A percentile compares a stretch with the other conserved stretches of the same genome.
These are phyloP conservation scores for Tapera naevia DNA, from an alignment of 2,797 vertebrate genomes.

Conservation along the genomic window DNA sequence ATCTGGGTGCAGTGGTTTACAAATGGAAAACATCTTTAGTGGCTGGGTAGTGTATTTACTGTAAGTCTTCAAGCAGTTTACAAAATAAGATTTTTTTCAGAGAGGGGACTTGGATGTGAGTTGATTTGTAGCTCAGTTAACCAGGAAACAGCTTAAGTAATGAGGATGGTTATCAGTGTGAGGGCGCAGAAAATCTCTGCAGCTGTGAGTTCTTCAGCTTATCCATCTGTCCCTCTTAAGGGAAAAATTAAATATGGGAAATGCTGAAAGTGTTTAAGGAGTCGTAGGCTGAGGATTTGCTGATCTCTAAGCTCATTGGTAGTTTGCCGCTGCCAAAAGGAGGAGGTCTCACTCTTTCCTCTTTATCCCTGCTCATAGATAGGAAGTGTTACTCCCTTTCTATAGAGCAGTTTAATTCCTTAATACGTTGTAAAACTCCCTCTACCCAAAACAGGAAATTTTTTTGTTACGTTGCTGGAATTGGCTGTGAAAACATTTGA, in stretches of 20 bases:
- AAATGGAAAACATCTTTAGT: background rate
- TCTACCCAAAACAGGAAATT: background rate
- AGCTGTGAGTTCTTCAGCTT: background rate
- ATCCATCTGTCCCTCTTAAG: background rate
- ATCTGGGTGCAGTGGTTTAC: background rate
- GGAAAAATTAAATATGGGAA: background rate
- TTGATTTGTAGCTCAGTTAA: background rate
- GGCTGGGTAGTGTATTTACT: background rate
- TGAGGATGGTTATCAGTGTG: background rate
- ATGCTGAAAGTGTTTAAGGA: conserved; percentile 9
- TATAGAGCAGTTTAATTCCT: background rate
- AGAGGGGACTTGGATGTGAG: background rate
- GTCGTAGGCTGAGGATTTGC: background rate
- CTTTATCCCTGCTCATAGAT: background rate
- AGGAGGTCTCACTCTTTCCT: background rate
- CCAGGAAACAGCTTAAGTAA: background rate
- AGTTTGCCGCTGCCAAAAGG: background rate
- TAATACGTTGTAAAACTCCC: background rate
- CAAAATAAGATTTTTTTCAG: background rate
- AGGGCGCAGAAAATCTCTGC: background rate
- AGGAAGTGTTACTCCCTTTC: background rate
- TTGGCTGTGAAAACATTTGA: background rate
- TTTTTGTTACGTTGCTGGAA: background rate
- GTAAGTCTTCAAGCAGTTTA: background rate
- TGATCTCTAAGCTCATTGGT: background rate